Base-by-base conservation (phyloP, 2,113 vertebrate genomes). In the Pungitius pungitius region DNA sequence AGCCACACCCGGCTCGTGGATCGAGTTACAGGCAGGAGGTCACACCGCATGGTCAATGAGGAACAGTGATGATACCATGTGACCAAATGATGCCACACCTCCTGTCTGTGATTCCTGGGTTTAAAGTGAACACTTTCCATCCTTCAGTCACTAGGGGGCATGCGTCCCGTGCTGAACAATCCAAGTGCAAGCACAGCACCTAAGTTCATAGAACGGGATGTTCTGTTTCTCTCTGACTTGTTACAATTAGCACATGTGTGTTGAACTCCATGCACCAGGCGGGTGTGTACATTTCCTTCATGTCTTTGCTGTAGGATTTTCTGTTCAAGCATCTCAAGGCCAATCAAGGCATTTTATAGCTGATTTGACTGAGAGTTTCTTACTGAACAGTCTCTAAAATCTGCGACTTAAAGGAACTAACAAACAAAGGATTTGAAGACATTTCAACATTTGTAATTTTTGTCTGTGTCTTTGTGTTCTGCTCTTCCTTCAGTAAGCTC, bases 141-240 rank as follows among this genome's bases (percentile, higher is more conserved):
- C 4, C 11, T 68, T 30, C 10, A 9, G 24, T 27, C 91, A 84
- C 81, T 33, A 88, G 90, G 55, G 55, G 88, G 85, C 82, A 26
- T 10, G 1, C 69, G 35, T 49, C 63, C 58, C 81, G 74, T 54
- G 69, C 24, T 40, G 54, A 73, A 76, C 57, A 42, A 59, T 52
- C 13, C 2, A 6, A 6, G 0, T 0, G 6, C 3, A 26, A 43
- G 45, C 20, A 2, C 2, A 17, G 27, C 3, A 47, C 17, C 26
- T 27, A 52, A 6, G 4, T 20, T 14, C 15, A 6, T 33, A 26
- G 0, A n/a, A 56, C 60, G 2, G 8, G 39, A 55, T 37, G 24
- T 39, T 39, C 37, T 42, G 42, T 61, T 42, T 49, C 15, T 58
- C 24, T 14, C 43, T 51, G 15, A 37, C 56, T 43, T 35, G 13